Conservation (phyloP, 2,113 vertebrate genomes). For the Diphyllodes magnificus region DNA sequence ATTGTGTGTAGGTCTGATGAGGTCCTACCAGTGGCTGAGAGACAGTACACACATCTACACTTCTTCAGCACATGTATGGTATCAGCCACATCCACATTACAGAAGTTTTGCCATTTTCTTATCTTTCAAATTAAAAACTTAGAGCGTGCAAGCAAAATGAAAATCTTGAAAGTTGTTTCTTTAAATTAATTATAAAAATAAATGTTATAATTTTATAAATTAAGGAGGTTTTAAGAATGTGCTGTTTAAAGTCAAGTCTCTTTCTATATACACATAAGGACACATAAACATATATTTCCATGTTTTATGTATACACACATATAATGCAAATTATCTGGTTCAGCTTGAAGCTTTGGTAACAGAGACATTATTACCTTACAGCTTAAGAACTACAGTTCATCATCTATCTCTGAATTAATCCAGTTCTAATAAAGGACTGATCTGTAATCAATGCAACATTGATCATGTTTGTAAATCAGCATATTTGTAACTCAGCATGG, state of each 20-base stretch:
- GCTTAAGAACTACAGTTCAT: not conserved
- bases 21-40: not conserved
- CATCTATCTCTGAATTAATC: not conserved
- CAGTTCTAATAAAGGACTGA: not conserved
- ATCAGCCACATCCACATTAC: not conserved
- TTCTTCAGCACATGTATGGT: not conserved
- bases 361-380: not conserved
- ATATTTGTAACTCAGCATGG: not conserved
- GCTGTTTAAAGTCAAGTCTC: not conserved
- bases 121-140: not conserved
- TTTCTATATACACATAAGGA: rapidly evolving
- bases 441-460: not conserved
- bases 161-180: not conserved
- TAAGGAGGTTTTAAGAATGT: not conserved
- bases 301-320: not conserved
- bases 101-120: not conserved
- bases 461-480: not conserved
- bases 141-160: not conserved
- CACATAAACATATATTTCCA: not conserved
- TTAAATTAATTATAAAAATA: not conserved
- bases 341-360: not conserved
- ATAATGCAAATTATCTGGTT: not conserved
- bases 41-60: not conserved
- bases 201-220: not conserved
- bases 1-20: not conserved